These are phyloP conservation scores for Salmo trutta DNA, from an alignment of 2,797 vertebrate genomes.

Conservation along the genomic window DNA sequence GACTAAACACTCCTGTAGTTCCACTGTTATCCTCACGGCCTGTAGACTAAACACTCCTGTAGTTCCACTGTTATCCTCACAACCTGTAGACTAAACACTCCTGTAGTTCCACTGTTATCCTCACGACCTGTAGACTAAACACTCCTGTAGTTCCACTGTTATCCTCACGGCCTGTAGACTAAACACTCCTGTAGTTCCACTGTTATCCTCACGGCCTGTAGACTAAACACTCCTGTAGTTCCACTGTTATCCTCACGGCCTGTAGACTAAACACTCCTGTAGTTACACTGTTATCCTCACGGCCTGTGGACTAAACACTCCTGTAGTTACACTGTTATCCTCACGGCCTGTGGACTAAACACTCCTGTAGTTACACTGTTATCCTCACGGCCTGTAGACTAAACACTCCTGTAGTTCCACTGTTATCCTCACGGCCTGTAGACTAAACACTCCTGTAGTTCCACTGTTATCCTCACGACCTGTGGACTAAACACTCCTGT, in stretches of 20 bases:
- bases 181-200: constrained; percentile 26
- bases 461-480: too few relatives aligned
- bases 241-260: constrained; percentile 9
- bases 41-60: constrained; percentile 48
- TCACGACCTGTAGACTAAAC: constrained; percentile 52
- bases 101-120: not conserved
- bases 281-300: not conserved
- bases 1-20: constrained; percentile 42
- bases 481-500: too few relatives aligned
- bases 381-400: not conserved
- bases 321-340: not conserved
- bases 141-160: too few relatives aligned
- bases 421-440: too few relatives aligned
- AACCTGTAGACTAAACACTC: constrained; percentile 50
- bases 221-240: constrained; percentile 41
- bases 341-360: constrained; percentile 54
- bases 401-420: too few relatives aligned
- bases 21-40: not conserved
- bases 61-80: constrained; percentile 1
- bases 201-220: constrained; percentile 26
- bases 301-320: constrained; percentile 50
- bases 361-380: constrained; percentile 41
- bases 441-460: too few relatives aligned
- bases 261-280: constrained; percentile 47
- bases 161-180: constrained; percentile 42